These are phyloP conservation scores for Muscicapa adusta DNA, from an alignment of 2,113 vertebrate genomes.

Conservation along the genomic window DNA sequence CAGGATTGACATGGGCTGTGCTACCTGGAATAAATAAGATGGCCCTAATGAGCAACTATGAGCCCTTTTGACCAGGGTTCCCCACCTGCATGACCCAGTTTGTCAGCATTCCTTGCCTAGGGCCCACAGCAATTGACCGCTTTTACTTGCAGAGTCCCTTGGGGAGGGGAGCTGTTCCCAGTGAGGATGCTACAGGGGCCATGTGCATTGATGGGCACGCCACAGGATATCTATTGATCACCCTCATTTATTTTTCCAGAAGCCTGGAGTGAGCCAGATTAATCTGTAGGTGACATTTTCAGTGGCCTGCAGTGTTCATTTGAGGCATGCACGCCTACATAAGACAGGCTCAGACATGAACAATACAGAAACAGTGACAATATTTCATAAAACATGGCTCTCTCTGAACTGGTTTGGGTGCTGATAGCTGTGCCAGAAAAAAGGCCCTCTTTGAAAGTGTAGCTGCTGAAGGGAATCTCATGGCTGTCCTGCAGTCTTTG, in stretches of 20 bases:
- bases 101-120: neutral
- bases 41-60: neutral
- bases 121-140: neutral
- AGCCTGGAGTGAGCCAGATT: neutral
- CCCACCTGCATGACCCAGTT: neutral
- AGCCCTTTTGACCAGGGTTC: neutral
- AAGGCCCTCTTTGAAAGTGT: neutral
- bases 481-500: neutral
- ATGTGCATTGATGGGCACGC: neutral
- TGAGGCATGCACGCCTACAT: neutral
- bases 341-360: neutral
- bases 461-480: neutral
- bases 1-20: fast-evolving
- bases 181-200: neutral
- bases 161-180: neutral
- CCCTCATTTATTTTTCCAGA: neutral
- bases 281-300: conserved; percentile 17
- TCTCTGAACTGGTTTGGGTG: neutral
- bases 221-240: neutral
- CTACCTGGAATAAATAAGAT: neutral
- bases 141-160: neutral
- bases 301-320: neutral
- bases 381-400: neutral
- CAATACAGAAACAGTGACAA: neutral
- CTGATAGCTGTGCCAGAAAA: neutral